Evolutionary conservation across 2,797 vertebrate species (phyloP).

Genomic region (Menidia menidia): DNA sequence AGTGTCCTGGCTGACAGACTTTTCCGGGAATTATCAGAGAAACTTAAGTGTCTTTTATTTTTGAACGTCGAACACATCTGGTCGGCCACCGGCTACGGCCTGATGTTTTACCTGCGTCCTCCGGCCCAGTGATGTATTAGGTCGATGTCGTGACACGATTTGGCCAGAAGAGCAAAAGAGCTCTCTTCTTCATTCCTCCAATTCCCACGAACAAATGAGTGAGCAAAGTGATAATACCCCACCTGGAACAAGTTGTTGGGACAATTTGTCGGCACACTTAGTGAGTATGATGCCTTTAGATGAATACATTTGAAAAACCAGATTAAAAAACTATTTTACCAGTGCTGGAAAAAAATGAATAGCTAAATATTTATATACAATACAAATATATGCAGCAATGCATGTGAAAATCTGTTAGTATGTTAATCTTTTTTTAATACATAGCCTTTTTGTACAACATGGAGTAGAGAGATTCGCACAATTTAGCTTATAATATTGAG

Average conservation of each 20-base stretch:
- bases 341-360: neutral
- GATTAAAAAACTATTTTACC: neutral
- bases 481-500: neutral
- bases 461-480: neutral
- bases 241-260: slow-evolving; percentile 72
- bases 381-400: neutral
- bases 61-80: neutral
- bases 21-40: neutral
- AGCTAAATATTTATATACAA: neutral
- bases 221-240: slow-evolving; percentile 89
- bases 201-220: slow-evolving; percentile 89
- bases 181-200: slow-evolving; percentile 89
- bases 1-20: neutral
- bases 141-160: slow-evolving; percentile 89
- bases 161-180: slow-evolving; percentile 86
- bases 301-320: neutral
- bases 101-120: slow-evolving; percentile 78
- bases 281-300: neutral
- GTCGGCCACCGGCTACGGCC: slow-evolving; percentile 10
- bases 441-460: neutral
- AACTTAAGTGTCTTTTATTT: neutral
- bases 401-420: too few relatives aligned
- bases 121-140: slow-evolving; percentile 88
- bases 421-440: neutral
- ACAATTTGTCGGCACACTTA: neutral